phyloP scores from a whole-genome alignment of 2,888 invertebrate species.

The Cephalotes varians region DNA sequence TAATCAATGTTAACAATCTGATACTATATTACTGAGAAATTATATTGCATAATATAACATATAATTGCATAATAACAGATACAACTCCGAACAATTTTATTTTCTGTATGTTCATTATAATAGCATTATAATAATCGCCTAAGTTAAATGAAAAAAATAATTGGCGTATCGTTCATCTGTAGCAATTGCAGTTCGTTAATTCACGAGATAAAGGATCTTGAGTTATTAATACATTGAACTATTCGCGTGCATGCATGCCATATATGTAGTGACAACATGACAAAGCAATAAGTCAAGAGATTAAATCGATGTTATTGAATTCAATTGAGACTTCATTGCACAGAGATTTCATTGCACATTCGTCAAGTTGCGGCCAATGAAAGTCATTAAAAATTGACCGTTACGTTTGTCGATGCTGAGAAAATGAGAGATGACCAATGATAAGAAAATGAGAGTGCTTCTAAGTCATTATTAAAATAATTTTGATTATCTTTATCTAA shows the following conservation, averaged over 20 bases:
- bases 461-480: slow-evolving; percentile 8
- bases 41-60: no score
- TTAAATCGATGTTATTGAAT: slow-evolving; percentile 67
- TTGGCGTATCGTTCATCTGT: not conserved
- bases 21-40: not conserved
- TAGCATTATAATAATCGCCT: not conserved
- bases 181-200: slow-evolving; percentile 26
- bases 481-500: not conserved
- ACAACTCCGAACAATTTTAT: not conserved
- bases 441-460: slow-evolving; percentile 14
- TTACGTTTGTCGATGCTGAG: not conserved
- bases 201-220: slow-evolving; percentile 2
- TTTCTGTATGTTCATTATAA: not conserved
- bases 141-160: not conserved
- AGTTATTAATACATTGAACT: slow-evolving; percentile 37
- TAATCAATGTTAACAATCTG: not conserved
- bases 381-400: slow-evolving; percentile 51
- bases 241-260: not conserved
- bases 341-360: slow-evolving; percentile 44
- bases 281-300: slow-evolving; percentile 46
- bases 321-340: slow-evolving; percentile 70
- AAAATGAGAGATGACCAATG: not conserved
- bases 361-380: slow-evolving; percentile 48
- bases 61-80: no score
- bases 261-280: slow-evolving; percentile 34